A percentile compares a stretch with the other conserved stretches of the same genome.
These are phyloP conservation scores for Amphipoea lucens DNA, from an alignment of 2,888 invertebrate species.

Conservation along the genomic window DNA sequence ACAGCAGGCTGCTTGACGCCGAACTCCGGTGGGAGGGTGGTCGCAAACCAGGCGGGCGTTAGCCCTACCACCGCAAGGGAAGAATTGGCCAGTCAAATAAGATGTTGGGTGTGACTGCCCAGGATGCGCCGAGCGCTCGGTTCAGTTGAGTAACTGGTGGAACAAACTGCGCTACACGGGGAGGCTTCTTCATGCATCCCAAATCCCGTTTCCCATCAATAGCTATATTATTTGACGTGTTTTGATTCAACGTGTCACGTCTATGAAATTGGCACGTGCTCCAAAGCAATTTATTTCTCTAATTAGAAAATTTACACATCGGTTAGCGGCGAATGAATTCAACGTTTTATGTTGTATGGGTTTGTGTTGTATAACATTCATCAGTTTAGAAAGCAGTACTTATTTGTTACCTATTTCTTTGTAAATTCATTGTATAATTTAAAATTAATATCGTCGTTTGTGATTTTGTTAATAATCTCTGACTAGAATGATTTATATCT, in stretches of 20 bases:
- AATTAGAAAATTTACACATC: slow-evolving; percentile 59
- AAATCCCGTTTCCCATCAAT: slow-evolving; percentile 29
- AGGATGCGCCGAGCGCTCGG: too few relatives aligned
- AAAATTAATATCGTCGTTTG: neutral
- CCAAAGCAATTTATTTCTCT: slow-evolving; percentile 88
- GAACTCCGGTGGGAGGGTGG: too few relatives aligned
- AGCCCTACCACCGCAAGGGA: too few relatives aligned
- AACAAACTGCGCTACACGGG: too few relatives aligned
- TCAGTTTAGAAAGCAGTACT: neutral
- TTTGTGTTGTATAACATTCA: slow-evolving; percentile 7
- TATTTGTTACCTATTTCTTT: neutral
- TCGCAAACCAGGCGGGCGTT: too few relatives aligned
- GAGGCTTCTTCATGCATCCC: too few relatives aligned
- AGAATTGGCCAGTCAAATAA: too few relatives aligned
- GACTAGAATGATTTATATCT: neutral
- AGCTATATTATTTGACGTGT: slow-evolving; percentile 33
- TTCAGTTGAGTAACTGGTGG: too few relatives aligned
- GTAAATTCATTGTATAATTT: neutral
- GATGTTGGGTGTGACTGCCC: too few relatives aligned
- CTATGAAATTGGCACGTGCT: slow-evolving; percentile 93
- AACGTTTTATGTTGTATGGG: slow-evolving; percentile 12
- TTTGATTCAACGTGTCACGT: slow-evolving; percentile 77
- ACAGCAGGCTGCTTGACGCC: too few relatives aligned
- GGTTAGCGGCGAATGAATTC: slow-evolving; percentile 17
- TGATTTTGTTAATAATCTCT: neutral